Evolutionary conservation across 1,140 invertebrate species (phyloP), one percentile per base, ranked within the genome.

Genomic region (Drosophila azteca): DNA sequence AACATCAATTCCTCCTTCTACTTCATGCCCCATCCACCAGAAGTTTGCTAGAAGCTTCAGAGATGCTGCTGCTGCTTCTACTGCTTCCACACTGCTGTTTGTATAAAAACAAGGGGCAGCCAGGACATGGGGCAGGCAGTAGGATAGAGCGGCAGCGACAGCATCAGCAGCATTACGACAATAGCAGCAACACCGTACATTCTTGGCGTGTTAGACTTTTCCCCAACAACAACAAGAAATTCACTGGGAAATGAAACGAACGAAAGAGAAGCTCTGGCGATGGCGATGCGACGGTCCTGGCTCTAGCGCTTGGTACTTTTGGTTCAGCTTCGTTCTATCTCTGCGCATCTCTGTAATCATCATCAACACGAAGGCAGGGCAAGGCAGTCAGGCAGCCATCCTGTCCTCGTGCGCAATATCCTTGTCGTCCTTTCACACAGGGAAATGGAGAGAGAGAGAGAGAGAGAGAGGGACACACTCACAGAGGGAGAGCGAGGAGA

Each of bases 271-370:
- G 69, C 70, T 78, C 79, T 39, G 22, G 35, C 39, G 24, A 2
- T 31, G 26, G 26, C 26, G 26, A 26, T 26, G 26, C 26, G 26
- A 26, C 3, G 31, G 31, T 3, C 8, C 31, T 76, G 74, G 9
- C 35, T 39, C 76, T 67, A 61, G 31, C 59, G 68, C 67, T 69
- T 46, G 44, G 24, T 31, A 0, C 35, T 26, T 5, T 5, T 39
- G 9, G 65, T 70, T 71, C 71, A 67, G 78, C 82, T 87, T 58
- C 68, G 39, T 73, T 73, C 77, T 87, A 85, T 87, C 79, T 85
- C 78, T 88, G 78, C 65, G 83, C 82, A 87, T 87, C 82, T 87
- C 79, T 88, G 83, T 87, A 87, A 87, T 87, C 82, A 87, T 87
- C 82, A 87, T 87, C 82, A 87, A 87, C 82, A 87, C 82, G 70